Conservation (phyloP, 2,888 invertebrate species). For the Trisateles emortualis region DNA sequence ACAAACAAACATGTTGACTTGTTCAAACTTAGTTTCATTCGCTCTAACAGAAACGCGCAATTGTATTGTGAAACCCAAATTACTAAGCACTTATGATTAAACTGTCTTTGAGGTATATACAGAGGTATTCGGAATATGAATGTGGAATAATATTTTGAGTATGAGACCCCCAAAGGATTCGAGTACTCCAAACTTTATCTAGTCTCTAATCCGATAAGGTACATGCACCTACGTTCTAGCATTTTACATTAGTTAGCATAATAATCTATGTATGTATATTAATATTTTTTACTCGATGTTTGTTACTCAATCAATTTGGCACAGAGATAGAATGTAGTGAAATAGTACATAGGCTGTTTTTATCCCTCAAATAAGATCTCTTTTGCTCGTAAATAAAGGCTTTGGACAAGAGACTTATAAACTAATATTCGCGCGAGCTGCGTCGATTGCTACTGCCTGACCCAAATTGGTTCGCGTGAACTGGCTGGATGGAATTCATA, state of each 20-base stretch:
- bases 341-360: too few relatives aligned
- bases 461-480: too few relatives aligned
- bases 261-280: too few relatives aligned
- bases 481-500: too few relatives aligned
- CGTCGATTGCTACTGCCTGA: too few relatives aligned
- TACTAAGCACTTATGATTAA: neutral
- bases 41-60: neutral
- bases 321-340: too few relatives aligned
- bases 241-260: constrained; percentile 6
- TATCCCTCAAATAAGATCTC: too few relatives aligned
- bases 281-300: too few relatives aligned
- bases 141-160: neutral
- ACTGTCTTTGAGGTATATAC: neutral
- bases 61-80: neutral
- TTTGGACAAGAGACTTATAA: too few relatives aligned
- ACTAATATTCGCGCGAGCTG: too few relatives aligned
- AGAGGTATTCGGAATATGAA: constrained; percentile 12
- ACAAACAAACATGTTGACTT: neutral
- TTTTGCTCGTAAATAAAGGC: too few relatives aligned
- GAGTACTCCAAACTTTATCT: constrained; percentile 22
- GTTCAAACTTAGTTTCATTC: neutral
- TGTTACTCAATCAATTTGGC: too few relatives aligned
- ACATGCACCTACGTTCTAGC: constrained; percentile 13
- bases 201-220: constrained; percentile 20
- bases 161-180: constrained; percentile 13